Conservation (phyloP, 2,888 invertebrate species). For the Oxytorus armatus region DNA sequence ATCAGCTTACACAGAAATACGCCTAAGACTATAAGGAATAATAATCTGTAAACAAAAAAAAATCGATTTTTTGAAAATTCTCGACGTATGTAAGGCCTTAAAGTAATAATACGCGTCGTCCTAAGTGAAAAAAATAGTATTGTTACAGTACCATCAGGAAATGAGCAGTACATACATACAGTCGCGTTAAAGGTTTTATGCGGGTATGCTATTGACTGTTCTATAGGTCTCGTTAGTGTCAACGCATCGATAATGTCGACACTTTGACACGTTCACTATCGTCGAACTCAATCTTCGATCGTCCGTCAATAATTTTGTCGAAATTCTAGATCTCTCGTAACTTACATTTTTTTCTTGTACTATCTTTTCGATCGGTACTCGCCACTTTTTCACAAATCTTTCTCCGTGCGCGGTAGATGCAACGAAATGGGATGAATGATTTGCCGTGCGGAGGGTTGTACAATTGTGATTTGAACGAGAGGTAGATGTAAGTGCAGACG, state of each 20-base stretch:
- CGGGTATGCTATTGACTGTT: too few relatives aligned
- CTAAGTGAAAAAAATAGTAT: too few relatives aligned
- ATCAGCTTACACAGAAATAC: too few relatives aligned
- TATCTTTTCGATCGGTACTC: background rate
- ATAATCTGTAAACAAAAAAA: too few relatives aligned
- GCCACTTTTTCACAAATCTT: background rate
- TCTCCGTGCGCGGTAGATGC: background rate
- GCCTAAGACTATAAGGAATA: too few relatives aligned
- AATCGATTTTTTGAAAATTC: too few relatives aligned
- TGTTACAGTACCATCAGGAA: constrained; percentile 34
- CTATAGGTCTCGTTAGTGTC: background rate
- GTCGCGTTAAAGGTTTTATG: background rate
- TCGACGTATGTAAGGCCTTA: too few relatives aligned
- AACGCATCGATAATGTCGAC: background rate
- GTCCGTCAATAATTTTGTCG: too few relatives aligned
- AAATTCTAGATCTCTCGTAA: background rate
- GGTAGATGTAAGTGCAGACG: constrained; percentile 39
- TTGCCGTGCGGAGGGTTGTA: background rate
- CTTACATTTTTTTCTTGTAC: background rate
- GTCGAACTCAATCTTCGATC: too few relatives aligned
- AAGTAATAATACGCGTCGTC: too few relatives aligned
- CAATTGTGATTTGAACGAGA: background rate
- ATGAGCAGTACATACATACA: constrained; percentile 16
- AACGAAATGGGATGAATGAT: too few relatives aligned
- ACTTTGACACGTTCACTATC: background rate